phyloP scores from a whole-genome alignment of 2,888 invertebrate species.

The Hirtodrosophila trivittata region DNA sequence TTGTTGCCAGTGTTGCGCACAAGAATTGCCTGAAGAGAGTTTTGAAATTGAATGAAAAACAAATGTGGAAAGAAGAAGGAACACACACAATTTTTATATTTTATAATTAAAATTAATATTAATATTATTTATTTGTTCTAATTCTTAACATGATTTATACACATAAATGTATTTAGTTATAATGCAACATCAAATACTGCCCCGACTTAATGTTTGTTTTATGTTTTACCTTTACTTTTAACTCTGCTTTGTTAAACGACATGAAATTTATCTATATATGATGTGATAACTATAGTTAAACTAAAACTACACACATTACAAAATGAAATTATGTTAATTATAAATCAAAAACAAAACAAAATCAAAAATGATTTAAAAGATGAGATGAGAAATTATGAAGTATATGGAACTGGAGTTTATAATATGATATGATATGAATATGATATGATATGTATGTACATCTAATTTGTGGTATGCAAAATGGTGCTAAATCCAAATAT shows the following conservation, averaged over 20 bases:
- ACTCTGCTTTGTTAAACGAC: slow-evolving; percentile 67
- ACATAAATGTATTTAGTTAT: slow-evolving; percentile 50
- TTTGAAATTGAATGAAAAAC: too few relatives aligned
- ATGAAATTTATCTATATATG: slow-evolving; percentile 75
- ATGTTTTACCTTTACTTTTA: slow-evolving; percentile 58
- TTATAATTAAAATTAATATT: slow-evolving; percentile 42
- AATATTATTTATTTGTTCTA: slow-evolving; percentile 79
- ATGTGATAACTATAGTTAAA: slow-evolving; percentile 80
- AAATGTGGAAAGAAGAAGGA: slow-evolving; percentile 23
- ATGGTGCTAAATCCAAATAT: slow-evolving; percentile 84
- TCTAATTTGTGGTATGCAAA: slow-evolving; percentile 76
- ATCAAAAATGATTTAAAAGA: slow-evolving; percentile 18
- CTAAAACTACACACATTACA: slow-evolving; percentile 63
- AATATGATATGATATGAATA: neutral
- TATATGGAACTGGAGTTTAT: slow-evolving; percentile 22
- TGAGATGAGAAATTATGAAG: slow-evolving; percentile 1
- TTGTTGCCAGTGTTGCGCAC: slow-evolving; percentile 50
- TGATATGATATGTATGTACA: slow-evolving; percentile 28
- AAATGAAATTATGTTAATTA: slow-evolving; percentile 77
- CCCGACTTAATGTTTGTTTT: slow-evolving; percentile 74
- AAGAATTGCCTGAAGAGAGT: slow-evolving; percentile 54
- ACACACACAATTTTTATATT: slow-evolving; percentile 43
- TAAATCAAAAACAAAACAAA: slow-evolving; percentile 25
- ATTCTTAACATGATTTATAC: slow-evolving; percentile 72
- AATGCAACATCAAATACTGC: slow-evolving; percentile 77